phyloP scores from a whole-genome alignment of 2,797 vertebrate species.

The Argyrosomus regius region DNA sequence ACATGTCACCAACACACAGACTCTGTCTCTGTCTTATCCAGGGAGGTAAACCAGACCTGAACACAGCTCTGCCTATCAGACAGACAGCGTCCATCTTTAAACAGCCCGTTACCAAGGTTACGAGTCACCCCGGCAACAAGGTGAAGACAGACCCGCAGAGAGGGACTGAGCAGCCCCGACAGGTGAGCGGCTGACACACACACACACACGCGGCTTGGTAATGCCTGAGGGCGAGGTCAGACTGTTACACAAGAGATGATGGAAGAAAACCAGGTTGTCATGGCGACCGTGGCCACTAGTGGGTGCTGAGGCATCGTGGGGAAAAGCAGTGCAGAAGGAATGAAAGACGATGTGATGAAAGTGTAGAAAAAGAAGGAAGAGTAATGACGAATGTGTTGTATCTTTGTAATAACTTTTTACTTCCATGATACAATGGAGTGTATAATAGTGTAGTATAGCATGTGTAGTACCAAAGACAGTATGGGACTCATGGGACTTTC shows the following conservation, averaged over 20 bases:
- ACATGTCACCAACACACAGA: slow-evolving; percentile 1
- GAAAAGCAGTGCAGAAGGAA: background rate
- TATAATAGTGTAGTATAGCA: background rate
- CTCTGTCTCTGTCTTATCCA: slow-evolving; percentile 58
- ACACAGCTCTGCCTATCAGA: slow-evolving; percentile 93
- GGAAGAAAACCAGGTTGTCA: slow-evolving; percentile 17
- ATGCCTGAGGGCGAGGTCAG: slow-evolving; percentile 21
- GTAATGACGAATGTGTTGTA: background rate
- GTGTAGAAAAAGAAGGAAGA: background rate
- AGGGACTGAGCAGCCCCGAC: slow-evolving; percentile 91
- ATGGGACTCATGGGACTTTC: too few relatives aligned
- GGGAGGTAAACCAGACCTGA: slow-evolving; percentile 92
- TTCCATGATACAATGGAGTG: background rate
- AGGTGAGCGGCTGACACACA: slow-evolving; percentile 80
- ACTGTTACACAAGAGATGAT: slow-evolving; percentile 2
- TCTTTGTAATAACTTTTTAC: background rate
- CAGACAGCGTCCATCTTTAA: slow-evolving; percentile 98
- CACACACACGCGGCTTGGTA: slow-evolving; percentile 1
- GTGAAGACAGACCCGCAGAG: slow-evolving; percentile 92
- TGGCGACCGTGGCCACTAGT: slow-evolving; percentile 41
- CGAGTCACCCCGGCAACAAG: slow-evolving; percentile 93
- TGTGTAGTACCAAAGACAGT: too few relatives aligned
- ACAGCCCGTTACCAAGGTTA: slow-evolving; percentile 96
- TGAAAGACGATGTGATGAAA: background rate
- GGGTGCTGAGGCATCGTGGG: slow-evolving; percentile 29